Percentiles rank a stretch among this genome's conserved stretches.
Evolutionary conservation across 2,888 invertebrate species (phyloP).

Genomic region (Stenoptilia bipunctidactyla): DNA sequence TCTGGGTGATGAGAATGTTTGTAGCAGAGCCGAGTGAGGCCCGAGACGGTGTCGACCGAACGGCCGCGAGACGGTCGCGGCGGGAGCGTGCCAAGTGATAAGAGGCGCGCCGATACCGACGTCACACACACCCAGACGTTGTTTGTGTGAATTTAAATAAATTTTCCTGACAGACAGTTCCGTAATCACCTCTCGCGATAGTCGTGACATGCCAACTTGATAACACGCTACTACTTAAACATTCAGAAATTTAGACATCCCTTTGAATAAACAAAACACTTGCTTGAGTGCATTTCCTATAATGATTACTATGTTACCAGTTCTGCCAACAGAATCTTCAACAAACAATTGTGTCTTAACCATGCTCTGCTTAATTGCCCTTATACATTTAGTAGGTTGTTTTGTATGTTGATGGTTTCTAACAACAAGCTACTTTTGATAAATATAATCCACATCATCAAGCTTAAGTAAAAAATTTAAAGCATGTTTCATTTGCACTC

Average conservation of each 20-base stretch:
- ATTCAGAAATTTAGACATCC: slow-evolving; percentile 1
- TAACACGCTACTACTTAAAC: slow-evolving; percentile 23
- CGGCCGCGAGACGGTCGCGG: slow-evolving; percentile 54
- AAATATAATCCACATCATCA: too few relatives aligned
- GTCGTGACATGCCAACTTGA: slow-evolving; percentile 53
- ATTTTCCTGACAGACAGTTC: slow-evolving; percentile 71
- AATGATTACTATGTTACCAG: too few relatives aligned
- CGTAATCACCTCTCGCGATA: slow-evolving; percentile 65
- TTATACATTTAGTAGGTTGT: too few relatives aligned
- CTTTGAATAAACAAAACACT: not conserved
- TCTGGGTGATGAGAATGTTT: slow-evolving; percentile 35
- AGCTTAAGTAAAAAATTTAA: too few relatives aligned
- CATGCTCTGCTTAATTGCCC: too few relatives aligned
- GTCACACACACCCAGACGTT: slow-evolving; percentile 71
- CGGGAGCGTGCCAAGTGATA: slow-evolving; percentile 71
- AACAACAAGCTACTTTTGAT: too few relatives aligned
- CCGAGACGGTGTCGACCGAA: slow-evolving; percentile 44
- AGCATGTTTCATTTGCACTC: too few relatives aligned
- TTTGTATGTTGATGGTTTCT: too few relatives aligned
- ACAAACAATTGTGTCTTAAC: too few relatives aligned
- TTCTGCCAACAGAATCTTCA: too few relatives aligned
- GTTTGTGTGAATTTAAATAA: slow-evolving; percentile 72
- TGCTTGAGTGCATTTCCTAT: too few relatives aligned
- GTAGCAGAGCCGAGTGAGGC: slow-evolving; percentile 35
- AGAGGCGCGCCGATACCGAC: slow-evolving; percentile 69